These are phyloP conservation scores for Euphonia xanthogaster DNA, from an alignment of 2,797 vertebrate species.

Conservation along the genomic window DNA sequence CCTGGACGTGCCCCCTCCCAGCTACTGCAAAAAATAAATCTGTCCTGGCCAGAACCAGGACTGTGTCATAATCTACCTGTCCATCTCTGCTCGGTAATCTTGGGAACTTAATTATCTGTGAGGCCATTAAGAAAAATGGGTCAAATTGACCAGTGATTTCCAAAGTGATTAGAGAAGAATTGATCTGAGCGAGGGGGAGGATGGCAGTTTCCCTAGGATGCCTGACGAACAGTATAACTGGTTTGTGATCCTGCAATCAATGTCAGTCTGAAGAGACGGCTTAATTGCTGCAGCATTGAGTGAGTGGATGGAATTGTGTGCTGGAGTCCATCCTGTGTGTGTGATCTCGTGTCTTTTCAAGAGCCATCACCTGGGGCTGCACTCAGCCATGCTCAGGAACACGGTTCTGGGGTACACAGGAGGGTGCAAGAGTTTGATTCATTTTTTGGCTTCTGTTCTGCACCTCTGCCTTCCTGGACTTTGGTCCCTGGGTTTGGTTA, in stretches of 20 bases:
- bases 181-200: background rate
- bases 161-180: background rate
- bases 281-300: background rate
- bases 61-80: background rate
- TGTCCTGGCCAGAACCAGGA: background rate
- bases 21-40: background rate
- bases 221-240: background rate
- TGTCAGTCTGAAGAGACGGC: background rate
- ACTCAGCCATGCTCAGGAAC: rapidly evolving
- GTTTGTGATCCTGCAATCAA: background rate
- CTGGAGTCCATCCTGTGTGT: background rate
- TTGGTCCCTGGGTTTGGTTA: background rate
- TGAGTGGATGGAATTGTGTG: background rate
- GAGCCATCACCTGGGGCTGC: background rate
- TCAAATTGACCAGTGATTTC: background rate
- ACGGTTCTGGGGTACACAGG: rapidly evolving
- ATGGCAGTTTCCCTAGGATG: background rate
- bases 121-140: background rate
- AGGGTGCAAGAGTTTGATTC: background rate
- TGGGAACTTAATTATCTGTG: background rate
- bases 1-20: background rate
- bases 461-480: background rate
- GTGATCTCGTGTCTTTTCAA: rapidly evolving
- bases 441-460: background rate
- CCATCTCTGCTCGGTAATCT: background rate